Percentiles rank a stretch among this genome's conserved stretches.
Conservation (phyloP, 2,113 vertebrate species). For the Istiophorus platypterus region DNA sequence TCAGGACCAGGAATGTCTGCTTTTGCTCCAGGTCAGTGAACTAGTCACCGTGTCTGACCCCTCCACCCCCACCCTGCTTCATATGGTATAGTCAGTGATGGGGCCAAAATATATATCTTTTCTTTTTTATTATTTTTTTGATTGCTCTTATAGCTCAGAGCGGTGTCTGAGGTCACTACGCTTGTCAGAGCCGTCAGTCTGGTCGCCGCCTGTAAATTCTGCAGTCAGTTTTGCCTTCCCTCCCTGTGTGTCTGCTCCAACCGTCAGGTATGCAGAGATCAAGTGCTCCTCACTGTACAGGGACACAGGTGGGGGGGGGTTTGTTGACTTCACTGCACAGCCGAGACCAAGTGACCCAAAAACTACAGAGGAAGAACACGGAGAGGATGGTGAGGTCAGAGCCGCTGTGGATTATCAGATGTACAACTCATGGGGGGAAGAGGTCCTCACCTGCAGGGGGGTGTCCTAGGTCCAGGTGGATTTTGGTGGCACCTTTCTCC, state of each 20-base stretch:
- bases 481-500: no score
- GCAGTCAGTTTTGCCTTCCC: not conserved
- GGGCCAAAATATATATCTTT: no score
- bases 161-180: no score
- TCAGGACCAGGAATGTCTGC: no score
- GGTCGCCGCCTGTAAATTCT: not conserved
- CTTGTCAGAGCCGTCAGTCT: not conserved
- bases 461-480: not conserved
- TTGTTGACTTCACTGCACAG: not conserved
- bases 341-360: no score
- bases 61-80: no score
- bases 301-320: not conserved
- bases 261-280: conserved; percentile 1
- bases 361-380: not conserved
- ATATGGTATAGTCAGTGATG: no score
- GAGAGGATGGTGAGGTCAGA: not conserved
- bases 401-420: not conserved
- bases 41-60: no score
- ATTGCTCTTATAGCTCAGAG: no score
- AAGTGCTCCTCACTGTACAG: not conserved
- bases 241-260: not conserved
- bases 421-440: not conserved
- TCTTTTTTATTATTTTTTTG: no score
- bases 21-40: no score
- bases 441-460: not conserved